Conservation (phyloP, 1,140 invertebrate genomes). For the Archivesica marissinica region DNA sequence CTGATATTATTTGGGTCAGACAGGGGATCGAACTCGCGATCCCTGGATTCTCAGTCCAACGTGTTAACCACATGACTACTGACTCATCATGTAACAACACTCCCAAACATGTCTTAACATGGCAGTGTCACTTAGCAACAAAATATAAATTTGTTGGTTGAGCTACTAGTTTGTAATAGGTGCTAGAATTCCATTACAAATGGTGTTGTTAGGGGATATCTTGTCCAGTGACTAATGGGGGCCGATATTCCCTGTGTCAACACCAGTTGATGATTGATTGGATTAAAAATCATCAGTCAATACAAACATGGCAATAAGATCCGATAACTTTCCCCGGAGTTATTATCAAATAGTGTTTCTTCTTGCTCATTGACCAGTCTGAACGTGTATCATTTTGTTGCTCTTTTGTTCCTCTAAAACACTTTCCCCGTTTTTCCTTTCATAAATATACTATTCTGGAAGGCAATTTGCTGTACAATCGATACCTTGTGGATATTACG, state of each 20-base stretch:
- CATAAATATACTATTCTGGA: not conserved
- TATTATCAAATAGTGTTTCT: conserved; percentile 7
- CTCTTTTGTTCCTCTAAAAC: conserved; percentile 21
- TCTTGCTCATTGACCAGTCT: not conserved
- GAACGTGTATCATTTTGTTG: conserved; percentile 4
- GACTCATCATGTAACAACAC: too few relatives aligned
- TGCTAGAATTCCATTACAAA: too few relatives aligned
- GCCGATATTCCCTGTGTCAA: not conserved
- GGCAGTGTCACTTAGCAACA: too few relatives aligned
- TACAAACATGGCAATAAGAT: not conserved
- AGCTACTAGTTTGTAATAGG: too few relatives aligned
- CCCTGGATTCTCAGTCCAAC: too few relatives aligned
- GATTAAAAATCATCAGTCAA: not conserved
- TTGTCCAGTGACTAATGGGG: not conserved
- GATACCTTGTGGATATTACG: not conserved
- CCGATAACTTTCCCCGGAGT: not conserved
- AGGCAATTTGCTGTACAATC: conserved; percentile 31
- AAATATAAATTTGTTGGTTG: too few relatives aligned
- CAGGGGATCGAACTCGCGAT: too few relatives aligned
- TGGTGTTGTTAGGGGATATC: too few relatives aligned
- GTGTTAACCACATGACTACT: too few relatives aligned
- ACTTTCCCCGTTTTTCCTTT: not conserved
- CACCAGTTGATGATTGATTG: not conserved
- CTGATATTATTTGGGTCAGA: too few relatives aligned
- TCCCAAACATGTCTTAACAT: too few relatives aligned